These are phyloP conservation scores for Drosophila fungiperda DNA, from an alignment of 2,888 invertebrate genomes.

Conservation along the genomic window DNA sequence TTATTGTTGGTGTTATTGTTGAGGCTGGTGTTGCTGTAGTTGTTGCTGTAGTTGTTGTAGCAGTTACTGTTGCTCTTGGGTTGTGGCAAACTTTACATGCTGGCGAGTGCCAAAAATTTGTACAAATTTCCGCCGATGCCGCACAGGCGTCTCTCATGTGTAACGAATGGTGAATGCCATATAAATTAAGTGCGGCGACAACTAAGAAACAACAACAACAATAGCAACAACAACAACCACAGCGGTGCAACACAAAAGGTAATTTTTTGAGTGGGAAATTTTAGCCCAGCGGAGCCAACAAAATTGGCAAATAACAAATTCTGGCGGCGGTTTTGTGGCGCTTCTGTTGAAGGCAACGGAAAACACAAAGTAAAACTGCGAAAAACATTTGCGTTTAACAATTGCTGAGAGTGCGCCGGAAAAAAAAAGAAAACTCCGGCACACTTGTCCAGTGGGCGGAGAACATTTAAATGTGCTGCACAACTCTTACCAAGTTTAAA, in stretches of 20 bases:
- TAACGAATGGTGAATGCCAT: slow-evolving; percentile 70
- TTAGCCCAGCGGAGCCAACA: slow-evolving; percentile 18
- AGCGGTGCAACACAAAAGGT: slow-evolving; percentile 77
- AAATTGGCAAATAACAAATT: slow-evolving; percentile 35
- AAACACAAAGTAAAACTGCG: slow-evolving; percentile 48
- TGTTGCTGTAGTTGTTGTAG: slow-evolving; percentile 4
- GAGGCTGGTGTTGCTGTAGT: slow-evolving; percentile 9
- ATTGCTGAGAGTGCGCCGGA: slow-evolving; percentile 33
- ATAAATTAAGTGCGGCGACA: slow-evolving; percentile 74
- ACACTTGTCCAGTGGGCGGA: neutral
- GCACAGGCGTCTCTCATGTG: slow-evolving; percentile 42
- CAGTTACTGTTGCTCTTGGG: slow-evolving; percentile 18
- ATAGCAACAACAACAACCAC: slow-evolving; percentile 59
- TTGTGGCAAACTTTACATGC: slow-evolving; percentile 45
- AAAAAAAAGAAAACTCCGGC: slow-evolving; percentile 1
- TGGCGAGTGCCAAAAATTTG: slow-evolving; percentile 73
- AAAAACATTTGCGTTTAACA: slow-evolving; percentile 55
- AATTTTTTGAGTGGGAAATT: slow-evolving; percentile 71
- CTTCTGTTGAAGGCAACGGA: slow-evolving; percentile 31
- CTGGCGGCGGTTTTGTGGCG: slow-evolving; percentile 40
- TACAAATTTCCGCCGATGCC: slow-evolving; percentile 61
- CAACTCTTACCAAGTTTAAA: neutral
- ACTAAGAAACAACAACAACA: slow-evolving; percentile 34
- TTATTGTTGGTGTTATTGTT: slow-evolving; percentile 29
- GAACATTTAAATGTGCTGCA: neutral